phyloP scores from a whole-genome alignment of 2,113 vertebrate species.

The Platichthys stellatus region DNA sequence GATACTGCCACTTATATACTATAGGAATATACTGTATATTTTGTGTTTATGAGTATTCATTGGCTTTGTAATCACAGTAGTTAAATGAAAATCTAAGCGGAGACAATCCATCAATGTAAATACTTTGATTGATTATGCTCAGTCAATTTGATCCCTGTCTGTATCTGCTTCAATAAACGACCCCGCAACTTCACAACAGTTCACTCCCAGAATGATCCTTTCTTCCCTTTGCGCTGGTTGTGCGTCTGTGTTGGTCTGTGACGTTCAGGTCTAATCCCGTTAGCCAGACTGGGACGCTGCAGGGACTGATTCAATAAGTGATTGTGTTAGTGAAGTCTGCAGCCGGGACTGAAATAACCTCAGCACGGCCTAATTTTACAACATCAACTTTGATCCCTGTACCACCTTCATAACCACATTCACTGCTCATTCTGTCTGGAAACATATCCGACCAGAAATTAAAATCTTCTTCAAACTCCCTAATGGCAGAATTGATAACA shows the following conservation, averaged over 20 bases:
- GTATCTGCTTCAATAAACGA: slow-evolving; percentile 44
- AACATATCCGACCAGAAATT: too few relatives aligned
- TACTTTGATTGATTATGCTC: not conserved
- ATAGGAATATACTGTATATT: not conserved
- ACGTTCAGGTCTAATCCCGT: slow-evolving; percentile 80
- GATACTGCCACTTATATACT: not conserved
- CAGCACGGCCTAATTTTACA: slow-evolving; percentile 5
- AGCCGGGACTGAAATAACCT: slow-evolving; percentile 27
- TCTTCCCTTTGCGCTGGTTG: not conserved
- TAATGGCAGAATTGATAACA: not conserved
- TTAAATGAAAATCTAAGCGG: slow-evolving; percentile 8
- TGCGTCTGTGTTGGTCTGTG: not conserved
- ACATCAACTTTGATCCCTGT: not conserved
- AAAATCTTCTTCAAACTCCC: not conserved
- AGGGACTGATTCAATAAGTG: slow-evolving; percentile 78
- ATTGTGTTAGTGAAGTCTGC: slow-evolving; percentile 39
- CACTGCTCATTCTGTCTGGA: too few relatives aligned
- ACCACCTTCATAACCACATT: not conserved
- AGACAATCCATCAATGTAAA: slow-evolving; percentile 2
- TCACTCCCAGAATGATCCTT: not conserved
- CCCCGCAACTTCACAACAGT: not conserved
- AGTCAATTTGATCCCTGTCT: slow-evolving; percentile 10
- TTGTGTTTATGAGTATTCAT: not conserved
- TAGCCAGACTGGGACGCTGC: slow-evolving; percentile 66
- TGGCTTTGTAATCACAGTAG: not conserved